Evolutionary conservation across 2,888 invertebrate genomes (phyloP).

Genomic region (Notocelia uddmanniana): DNA sequence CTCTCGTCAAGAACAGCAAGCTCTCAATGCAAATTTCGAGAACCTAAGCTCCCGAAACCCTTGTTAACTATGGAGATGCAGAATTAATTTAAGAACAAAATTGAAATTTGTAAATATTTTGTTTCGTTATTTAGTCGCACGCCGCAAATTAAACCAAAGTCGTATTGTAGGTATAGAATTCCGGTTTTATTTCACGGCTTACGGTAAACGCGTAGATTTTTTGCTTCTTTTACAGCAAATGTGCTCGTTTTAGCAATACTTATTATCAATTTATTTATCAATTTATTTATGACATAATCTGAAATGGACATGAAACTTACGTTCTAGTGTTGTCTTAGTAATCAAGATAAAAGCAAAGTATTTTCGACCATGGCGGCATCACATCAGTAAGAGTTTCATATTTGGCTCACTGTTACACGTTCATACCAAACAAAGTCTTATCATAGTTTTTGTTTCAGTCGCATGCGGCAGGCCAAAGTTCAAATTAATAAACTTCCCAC

Average conservation of each 20-base stretch:
- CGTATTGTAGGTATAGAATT: no score
- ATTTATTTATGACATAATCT: no score
- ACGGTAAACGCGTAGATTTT: no score
- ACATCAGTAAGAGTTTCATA: neutral
- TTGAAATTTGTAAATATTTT: neutral
- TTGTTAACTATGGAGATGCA: slow-evolving; percentile 9
- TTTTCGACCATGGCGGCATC: neutral
- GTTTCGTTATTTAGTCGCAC: neutral
- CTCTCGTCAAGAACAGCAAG: neutral
- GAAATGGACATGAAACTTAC: no score
- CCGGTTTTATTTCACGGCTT: neutral
- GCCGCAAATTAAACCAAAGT: no score
- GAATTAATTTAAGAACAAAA: slow-evolving; percentile 12
- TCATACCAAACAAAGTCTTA: slow-evolving; percentile 17
- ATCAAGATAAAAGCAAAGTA: neutral
- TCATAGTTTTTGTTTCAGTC: slow-evolving; percentile 26
- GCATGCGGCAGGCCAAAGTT: slow-evolving; percentile 32
- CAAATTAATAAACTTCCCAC: slow-evolving; percentile 30
- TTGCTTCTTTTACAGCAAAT: neutral
- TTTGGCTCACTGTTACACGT: neutral
- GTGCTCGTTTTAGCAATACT: neutral
- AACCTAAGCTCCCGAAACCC: neutral
- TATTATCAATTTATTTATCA: neutral
- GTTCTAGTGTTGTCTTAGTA: neutral
- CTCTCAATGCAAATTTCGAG: slow-evolving; percentile 8